Conservation (phyloP, 2,113 vertebrate species). For the Strigops habroptila region DNA sequence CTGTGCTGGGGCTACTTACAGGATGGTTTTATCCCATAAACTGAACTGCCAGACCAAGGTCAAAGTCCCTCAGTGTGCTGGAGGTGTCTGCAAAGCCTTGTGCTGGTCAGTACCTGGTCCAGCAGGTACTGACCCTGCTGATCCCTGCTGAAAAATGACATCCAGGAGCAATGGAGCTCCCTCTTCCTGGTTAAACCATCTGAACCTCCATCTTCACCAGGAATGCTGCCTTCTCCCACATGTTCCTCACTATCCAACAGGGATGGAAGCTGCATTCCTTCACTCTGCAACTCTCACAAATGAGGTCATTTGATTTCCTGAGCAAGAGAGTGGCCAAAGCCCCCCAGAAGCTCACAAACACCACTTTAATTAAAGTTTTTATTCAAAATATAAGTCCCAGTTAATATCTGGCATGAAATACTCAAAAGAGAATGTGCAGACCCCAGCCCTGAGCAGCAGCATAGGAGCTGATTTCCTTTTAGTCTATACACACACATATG, state of each 20-base stretch:
- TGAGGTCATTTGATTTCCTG: slow-evolving; percentile 31
- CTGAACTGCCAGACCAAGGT: neutral
- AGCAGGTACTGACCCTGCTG: too few species aligned
- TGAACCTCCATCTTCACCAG: neutral
- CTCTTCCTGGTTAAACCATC: neutral
- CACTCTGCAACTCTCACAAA: neutral
- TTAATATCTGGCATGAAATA: neutral
- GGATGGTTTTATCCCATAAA: neutral
- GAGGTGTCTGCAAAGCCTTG: neutral
- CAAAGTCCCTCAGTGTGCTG: accelerated
- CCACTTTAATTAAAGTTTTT: neutral
- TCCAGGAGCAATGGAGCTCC: neutral
- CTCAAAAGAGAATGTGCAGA: slow-evolving; percentile 30
- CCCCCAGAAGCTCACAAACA: neutral
- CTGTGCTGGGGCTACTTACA: accelerated
- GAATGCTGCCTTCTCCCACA: neutral
- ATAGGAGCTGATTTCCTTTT: neutral
- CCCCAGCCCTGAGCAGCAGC: neutral
- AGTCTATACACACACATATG: neutral
- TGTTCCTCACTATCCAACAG: neutral
- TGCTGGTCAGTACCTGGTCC: accelerated
- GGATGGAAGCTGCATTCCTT: neutral
- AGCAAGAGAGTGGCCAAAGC: neutral
- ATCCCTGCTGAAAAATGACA: neutral
- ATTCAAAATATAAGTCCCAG: neutral